Percentiles rank a stretch among this genome's conserved stretches.
Conservation (phyloP, 64 coral and sea anemone species). For the Porites lutea region DNA sequence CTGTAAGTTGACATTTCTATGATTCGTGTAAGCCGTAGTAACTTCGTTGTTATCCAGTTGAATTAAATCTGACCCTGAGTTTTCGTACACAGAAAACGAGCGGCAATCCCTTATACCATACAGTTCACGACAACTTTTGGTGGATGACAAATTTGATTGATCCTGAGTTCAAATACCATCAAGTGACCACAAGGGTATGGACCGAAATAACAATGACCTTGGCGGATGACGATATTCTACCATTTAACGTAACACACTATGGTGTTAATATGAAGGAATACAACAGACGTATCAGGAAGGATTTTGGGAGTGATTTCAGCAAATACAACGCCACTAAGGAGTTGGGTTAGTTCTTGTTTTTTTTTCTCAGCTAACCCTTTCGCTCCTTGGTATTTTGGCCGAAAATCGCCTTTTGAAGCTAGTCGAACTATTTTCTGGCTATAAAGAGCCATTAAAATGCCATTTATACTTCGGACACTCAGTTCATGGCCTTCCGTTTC, state of each 20-base stretch:
- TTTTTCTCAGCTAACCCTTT: no score
- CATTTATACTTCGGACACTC: no score
- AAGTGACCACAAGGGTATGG: constrained; percentile 86
- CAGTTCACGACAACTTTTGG: constrained; percentile 87
- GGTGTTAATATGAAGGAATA: constrained; percentile 73
- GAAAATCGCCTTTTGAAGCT: no score
- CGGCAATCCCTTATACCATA: constrained; percentile 87
- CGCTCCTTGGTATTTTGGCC: no score
- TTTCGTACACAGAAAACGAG: constrained; percentile 38
- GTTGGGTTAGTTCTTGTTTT: constrained; percentile 7
- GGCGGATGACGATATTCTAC: constrained; percentile 75
- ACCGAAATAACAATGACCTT: constrained; percentile 70
- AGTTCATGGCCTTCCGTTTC: no score
- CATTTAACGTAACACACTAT: constrained; percentile 82
- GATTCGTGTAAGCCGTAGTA: no score
- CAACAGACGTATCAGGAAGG: constrained; percentile 28
- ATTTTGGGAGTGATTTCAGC: constrained; percentile 14
- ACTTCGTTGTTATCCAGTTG: no score
- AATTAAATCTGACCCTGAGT: not conserved
- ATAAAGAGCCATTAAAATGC: no score
- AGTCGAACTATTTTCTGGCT: no score
- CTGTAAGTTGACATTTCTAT: constrained; percentile 35
- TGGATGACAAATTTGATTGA: constrained; percentile 85
- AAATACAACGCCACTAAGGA: constrained; percentile 31
- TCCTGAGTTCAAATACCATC: constrained; percentile 84